Conservation (phyloP, 2,888 invertebrate genomes). For the Phrixothrix hirtus region DNA sequence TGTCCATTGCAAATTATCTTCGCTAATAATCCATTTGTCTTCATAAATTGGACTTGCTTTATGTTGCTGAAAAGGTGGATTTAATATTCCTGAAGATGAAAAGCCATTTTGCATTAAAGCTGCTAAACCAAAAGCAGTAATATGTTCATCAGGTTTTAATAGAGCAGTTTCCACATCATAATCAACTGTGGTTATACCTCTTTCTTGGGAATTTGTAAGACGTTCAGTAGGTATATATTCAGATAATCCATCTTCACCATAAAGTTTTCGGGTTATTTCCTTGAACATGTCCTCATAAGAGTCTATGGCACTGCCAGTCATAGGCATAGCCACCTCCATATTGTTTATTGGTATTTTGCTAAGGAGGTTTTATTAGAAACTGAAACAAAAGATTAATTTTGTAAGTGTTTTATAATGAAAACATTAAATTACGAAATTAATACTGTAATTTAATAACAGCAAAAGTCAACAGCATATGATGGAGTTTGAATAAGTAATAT, state of each 20-base stretch:
- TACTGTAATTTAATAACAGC: neutral
- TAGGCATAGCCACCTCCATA: conserved; percentile 62
- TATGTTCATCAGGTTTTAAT: conserved; percentile 72
- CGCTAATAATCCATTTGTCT: conserved; percentile 69
- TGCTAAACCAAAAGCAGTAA: conserved; percentile 73
- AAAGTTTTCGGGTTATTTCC: conserved; percentile 89
- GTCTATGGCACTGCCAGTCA: conserved; percentile 65
- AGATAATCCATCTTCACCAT: conserved; percentile 74
- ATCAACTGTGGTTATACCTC: conserved; percentile 56
- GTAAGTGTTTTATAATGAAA: neutral
- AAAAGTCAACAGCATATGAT: neutral
- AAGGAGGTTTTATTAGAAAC: conserved; percentile 19
- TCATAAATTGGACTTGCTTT: conserved; percentile 43
- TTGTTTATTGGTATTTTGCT: conserved; percentile 6
- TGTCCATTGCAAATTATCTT: conserved; percentile 73
- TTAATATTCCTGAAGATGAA: conserved; percentile 67
- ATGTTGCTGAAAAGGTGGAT: conserved; percentile 62
- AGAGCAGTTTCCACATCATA: conserved; percentile 56
- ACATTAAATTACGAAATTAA: neutral
- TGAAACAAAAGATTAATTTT: conserved; percentile 13
- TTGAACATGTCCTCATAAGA: conserved; percentile 86
- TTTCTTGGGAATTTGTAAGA: conserved; percentile 47
- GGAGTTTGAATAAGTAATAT: too few relatives aligned
- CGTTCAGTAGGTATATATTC: conserved; percentile 51
- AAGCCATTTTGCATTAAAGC: conserved; percentile 77